phyloP scores from a whole-genome alignment of 2,797 vertebrate genomes.

The Odontamblyopus lacepedii region DNA sequence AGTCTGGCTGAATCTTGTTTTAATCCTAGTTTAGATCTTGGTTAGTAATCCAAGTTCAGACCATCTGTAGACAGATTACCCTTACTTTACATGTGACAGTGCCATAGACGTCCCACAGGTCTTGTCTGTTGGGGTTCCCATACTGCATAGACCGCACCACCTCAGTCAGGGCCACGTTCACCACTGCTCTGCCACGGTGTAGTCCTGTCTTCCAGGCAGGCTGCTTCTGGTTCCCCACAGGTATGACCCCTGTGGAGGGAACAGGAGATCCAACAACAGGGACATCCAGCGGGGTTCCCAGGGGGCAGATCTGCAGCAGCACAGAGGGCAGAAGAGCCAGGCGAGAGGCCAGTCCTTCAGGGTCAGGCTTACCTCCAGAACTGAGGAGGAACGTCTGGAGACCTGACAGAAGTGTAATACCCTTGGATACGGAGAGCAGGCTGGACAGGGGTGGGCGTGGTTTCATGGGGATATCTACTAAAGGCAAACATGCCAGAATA shows the following conservation, averaged over 20 bases:
- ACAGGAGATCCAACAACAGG: constrained; percentile 52
- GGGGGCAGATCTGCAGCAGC: constrained; percentile 87
- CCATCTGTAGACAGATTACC: background rate
- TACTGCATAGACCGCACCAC: constrained; percentile 93
- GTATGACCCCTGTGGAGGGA: constrained; percentile 36
- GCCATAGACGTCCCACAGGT: constrained; percentile 92
- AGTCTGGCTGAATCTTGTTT: no score
- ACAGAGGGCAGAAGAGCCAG: constrained; percentile 78
- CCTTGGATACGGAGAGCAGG: constrained; percentile 86
- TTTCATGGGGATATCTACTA: constrained; percentile 83
- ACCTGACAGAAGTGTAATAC: constrained; percentile 84
- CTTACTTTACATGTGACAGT: constrained; percentile 91
- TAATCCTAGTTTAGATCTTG: no score
- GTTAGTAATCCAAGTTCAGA: no score
- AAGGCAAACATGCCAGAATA: constrained; percentile 84
- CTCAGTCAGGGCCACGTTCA: constrained; percentile 85
- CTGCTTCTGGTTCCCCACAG: constrained; percentile 80
- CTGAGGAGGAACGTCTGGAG: constrained; percentile 84
- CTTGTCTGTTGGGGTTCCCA: constrained; percentile 81
- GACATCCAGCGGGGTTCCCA: constrained; percentile 87
- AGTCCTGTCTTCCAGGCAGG: constrained; percentile 87
- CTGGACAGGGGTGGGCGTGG: constrained; percentile 83
- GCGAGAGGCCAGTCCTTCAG: constrained; percentile 77
- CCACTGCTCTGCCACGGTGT: constrained; percentile 86
- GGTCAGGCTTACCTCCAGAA: constrained; percentile 77